Conservation (phyloP, 2,888 invertebrate genomes). For the Lumbricus terrestris region DNA sequence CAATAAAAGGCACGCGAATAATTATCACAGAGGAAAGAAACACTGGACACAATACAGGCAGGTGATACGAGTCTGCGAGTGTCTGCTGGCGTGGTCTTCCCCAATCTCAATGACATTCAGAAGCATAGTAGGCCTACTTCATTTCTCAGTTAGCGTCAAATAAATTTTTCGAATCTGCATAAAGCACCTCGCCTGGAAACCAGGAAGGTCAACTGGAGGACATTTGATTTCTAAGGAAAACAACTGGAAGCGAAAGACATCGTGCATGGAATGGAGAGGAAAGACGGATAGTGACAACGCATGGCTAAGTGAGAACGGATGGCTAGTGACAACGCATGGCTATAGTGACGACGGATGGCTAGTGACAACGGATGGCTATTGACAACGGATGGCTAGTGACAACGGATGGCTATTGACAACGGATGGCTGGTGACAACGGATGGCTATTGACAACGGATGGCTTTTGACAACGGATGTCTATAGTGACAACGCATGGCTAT, state of each 20-base stretch:
- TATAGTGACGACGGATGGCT: too few relatives aligned
- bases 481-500: not conserved
- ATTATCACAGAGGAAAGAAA: not conserved
- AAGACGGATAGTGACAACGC: too few relatives aligned
- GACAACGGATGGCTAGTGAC: too few relatives aligned
- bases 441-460: too few relatives aligned
- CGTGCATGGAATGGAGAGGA: not conserved
- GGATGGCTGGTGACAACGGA: too few relatives aligned
- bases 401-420: too few relatives aligned
- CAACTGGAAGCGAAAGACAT: not conserved
- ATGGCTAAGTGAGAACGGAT: too few relatives aligned
- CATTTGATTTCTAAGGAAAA: not conserved
- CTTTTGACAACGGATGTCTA: too few relatives aligned
- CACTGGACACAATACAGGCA: not conserved
- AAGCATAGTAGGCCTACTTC: too few relatives aligned
- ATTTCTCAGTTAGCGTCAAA: not conserved
- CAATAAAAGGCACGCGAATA: not conserved
- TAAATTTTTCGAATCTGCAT: not conserved
- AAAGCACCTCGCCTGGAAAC: not conserved
- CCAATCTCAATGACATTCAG: not conserved
- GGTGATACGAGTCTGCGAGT: not conserved
- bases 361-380: too few relatives aligned
- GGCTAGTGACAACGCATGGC: too few relatives aligned
- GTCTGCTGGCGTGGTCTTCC: conserved; percentile 3
- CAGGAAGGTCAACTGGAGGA: not conserved